Conservation (phyloP, 2,113 vertebrate species). For the Aphelocoma coerulescens region DNA sequence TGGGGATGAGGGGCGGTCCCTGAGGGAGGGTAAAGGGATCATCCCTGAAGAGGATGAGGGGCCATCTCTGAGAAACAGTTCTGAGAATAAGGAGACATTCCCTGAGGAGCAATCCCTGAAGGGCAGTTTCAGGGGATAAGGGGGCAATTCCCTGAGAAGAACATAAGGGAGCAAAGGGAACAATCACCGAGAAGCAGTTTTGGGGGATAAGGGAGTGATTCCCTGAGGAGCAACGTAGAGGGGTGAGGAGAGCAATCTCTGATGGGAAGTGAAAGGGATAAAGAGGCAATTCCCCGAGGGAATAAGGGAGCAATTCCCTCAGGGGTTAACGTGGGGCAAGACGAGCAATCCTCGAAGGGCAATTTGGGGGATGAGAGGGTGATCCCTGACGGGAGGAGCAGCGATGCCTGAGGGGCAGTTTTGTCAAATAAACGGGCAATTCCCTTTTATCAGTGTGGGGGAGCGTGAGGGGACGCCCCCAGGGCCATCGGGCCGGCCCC, state of each 20-base stretch:
- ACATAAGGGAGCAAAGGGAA: background rate
- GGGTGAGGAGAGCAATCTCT: background rate
- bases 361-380: background rate
- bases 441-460: background rate
- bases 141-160: background rate
- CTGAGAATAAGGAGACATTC: background rate
- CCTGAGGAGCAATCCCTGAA: background rate
- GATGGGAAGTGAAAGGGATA: background rate
- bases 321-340: background rate
- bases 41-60: background rate
- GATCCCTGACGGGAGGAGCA: background rate
- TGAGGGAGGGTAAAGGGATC: background rate
- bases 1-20: background rate
- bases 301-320: background rate
- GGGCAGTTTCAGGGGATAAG: background rate
- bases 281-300: background rate
- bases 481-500: background rate
- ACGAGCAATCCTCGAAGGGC: background rate
- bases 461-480: background rate
- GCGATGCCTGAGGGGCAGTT: background rate
- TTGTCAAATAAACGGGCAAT: background rate
- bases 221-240: background rate
- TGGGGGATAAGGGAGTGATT: background rate
- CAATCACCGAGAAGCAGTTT: background rate
- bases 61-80: background rate